phyloP scores from a whole-genome alignment of 2,113 vertebrate species.

The Poeciliopsis turrubarensis region DNA sequence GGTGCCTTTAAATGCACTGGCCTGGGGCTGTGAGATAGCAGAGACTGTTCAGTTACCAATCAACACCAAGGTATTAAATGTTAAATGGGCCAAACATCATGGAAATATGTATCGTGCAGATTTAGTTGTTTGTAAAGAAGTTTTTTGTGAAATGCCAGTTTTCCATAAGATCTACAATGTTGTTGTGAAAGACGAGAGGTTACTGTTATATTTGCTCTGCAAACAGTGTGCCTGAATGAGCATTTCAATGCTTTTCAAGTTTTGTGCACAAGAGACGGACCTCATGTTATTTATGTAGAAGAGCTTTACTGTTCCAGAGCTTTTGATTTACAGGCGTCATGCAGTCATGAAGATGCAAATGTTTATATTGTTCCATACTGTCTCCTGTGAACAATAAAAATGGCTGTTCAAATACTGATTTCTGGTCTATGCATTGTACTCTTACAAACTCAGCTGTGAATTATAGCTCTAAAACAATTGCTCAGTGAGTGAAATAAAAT shows the following conservation, averaged over 20 bases:
- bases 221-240: conserved; percentile 16
- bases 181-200: conserved; percentile 25
- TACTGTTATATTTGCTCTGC: not conserved
- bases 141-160: conserved; percentile 31
- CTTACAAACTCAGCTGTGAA: not conserved
- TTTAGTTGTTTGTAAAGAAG: conserved; percentile 41
- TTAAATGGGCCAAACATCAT: conserved; percentile 48
- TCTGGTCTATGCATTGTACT: not conserved
- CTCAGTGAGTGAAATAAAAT: not conserved
- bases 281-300: conserved; percentile 21
- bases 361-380: conserved; percentile 30
- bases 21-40: conserved; percentile 26
- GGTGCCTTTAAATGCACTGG: not conserved
- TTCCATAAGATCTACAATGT: conserved; percentile 34
- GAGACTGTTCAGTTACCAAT: conserved; percentile 28
- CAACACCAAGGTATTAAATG: conserved; percentile 27
- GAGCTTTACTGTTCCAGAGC: conserved; percentile 22
- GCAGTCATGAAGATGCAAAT: conserved; percentile 11
- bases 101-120: conserved; percentile 25
- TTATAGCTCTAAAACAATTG: not conserved
- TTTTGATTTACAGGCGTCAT: conserved; percentile 35
- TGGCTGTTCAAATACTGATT: not conserved
- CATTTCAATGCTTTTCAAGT: conserved; percentile 33
- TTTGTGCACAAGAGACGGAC: conserved; percentile 13
- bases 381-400: conserved; percentile 26